Evolutionary conservation across 2,888 invertebrate species (phyloP), one percentile per base, ranked within the genome.

Genomic region (Aspidapion aeneum): DNA sequence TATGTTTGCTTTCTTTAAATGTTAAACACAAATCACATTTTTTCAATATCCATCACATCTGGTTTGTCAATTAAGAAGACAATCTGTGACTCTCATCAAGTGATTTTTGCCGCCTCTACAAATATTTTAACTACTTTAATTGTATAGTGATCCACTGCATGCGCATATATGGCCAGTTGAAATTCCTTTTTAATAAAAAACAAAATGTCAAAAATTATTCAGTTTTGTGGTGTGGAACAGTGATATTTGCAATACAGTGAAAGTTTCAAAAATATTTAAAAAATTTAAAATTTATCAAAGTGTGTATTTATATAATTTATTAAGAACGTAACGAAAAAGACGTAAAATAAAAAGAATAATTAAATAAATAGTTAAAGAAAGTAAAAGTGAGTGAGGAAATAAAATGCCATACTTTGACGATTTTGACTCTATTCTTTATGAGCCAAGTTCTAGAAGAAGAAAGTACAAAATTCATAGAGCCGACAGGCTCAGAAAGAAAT

Each of bases 391-490:
- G n/a, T n/a, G n/a, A n/a, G n/a, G n/a, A n/a, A n/a, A 52, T 9
- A 52, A 18, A 19, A 19, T 19, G 52, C 19, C 52, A 19, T 52
- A 52, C 17, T 52, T 74, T 65, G 75, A 71, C 64, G 72, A 74
- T 57, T 76, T 74, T 58, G 69, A 69, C 55, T 35, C 35, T 3
- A 35, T 35, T 35, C 67, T 75, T 54, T 69, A 64, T 56, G 77
- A 77, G 57, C 74, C 75, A 7, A 70, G 66, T 49, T 67, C 69
- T 12, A 68, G 73, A 35, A 73, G 70, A 61, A 70, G 74, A 55
- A 78, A 77, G 68, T 78, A 77, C 65, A 70, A 68, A 56, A 63
- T 77, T 2, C 65, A 69, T 58, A 62, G 68, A 51, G 66, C 62
- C 60, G 69, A 69, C 56, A 65, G 64, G 56, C 61, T 68, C 19